These are phyloP conservation scores for Pocillopora grandis DNA, from an alignment of 92 coral and sea anemone species.

Conservation along the genomic window DNA sequence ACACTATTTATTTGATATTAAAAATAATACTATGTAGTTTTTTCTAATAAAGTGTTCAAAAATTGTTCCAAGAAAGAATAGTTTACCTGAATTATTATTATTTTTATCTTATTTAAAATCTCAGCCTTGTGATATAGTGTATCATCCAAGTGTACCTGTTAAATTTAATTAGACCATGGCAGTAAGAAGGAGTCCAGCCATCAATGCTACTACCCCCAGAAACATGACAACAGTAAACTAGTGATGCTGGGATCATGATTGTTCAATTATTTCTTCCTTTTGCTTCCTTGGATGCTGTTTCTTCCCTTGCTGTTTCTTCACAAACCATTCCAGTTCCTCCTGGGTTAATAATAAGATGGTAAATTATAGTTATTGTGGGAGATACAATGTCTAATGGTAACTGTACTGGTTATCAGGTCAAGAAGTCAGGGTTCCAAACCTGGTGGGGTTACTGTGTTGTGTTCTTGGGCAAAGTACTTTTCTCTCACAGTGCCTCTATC, in stretches of 20 bases:
- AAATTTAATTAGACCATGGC: conserved; percentile 48
- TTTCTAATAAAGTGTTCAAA: not conserved
- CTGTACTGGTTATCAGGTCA: not conserved
- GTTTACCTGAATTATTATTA: too few species aligned
- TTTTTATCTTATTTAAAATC: too few species aligned
- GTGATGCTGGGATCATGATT: conserved; percentile 76
- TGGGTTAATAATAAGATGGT: conserved; percentile 5
- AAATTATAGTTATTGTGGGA: too few species aligned
- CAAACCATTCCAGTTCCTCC: conserved; percentile 94
- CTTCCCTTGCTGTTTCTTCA: conserved; percentile 84
- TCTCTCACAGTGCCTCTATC: too few species aligned
- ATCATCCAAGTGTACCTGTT: not conserved
- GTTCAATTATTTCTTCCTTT: conserved; percentile 70
- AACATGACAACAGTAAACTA: conserved; percentile 52
- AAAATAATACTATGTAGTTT: too few species aligned
- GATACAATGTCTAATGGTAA: too few species aligned
- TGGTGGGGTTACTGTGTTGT: too few species aligned
- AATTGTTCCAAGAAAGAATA: not conserved
- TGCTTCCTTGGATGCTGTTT: conserved; percentile 85
- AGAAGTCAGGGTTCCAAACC: not conserved
- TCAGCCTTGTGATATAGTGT: too few species aligned
- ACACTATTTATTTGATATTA: conserved; percentile 26
- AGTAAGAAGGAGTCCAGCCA: conserved; percentile 72
- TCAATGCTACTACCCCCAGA: conserved; percentile 65
- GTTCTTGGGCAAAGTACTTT: too few species aligned